Percentiles rank a stretch among this genome's conserved stretches.
Evolutionary conservation across 2,797 vertebrate genomes (phyloP).

Genomic region (Otolemur crassicaudatus): DNA sequence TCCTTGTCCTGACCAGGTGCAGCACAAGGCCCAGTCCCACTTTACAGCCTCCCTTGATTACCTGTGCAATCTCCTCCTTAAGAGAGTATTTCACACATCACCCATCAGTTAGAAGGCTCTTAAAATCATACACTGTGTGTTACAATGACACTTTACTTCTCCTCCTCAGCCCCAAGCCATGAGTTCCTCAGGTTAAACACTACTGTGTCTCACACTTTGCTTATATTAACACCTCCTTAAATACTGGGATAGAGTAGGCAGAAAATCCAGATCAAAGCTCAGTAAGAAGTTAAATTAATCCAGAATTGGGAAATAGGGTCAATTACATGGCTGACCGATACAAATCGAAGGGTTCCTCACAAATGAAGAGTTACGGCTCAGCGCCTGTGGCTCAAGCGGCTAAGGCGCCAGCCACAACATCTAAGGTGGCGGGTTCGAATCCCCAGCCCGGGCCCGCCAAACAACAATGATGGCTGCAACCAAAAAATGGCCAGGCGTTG

Average conservation of each 20-base stretch:
- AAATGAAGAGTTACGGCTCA: not conserved
- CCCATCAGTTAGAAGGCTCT: not conserved
- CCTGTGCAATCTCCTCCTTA: not conserved
- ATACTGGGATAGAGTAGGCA: not conserved
- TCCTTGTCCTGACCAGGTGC: not conserved
- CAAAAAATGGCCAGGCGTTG: too few relatives aligned
- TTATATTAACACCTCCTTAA: not conserved
- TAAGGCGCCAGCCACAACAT: too few relatives aligned
- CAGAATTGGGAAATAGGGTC: not conserved
- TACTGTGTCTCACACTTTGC: not conserved
- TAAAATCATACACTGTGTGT: too few relatives aligned
- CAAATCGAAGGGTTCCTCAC: not conserved
- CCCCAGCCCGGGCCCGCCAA: too few relatives aligned
- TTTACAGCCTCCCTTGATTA: not conserved
- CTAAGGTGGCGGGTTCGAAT: too few relatives aligned
- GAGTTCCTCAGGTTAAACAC: not conserved
- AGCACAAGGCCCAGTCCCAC: not conserved
- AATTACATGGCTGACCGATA: not conserved
- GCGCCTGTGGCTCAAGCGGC: too few relatives aligned
- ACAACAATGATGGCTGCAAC: too few relatives aligned
- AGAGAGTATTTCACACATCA: not conserved
- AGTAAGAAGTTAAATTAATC: slow-evolving; percentile 3
- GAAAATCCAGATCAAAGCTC: slow-evolving; percentile 2
- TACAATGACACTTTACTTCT: not conserved
- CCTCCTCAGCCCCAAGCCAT: not conserved